Conservation (phyloP, 2,797 vertebrate genomes). For the Cynopterus sphinx region DNA sequence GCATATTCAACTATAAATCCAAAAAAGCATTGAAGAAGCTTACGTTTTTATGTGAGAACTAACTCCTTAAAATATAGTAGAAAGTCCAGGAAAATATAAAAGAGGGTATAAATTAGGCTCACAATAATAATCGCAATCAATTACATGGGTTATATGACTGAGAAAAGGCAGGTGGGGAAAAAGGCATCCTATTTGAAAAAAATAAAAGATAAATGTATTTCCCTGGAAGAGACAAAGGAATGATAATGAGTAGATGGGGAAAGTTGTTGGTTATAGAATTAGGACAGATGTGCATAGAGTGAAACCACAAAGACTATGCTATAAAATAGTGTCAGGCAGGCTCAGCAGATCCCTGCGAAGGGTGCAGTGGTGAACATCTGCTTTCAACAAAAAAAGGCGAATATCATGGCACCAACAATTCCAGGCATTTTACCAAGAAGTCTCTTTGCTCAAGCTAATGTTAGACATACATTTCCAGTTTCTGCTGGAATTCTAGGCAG, state of each 20-base stretch:
- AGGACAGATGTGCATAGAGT: slow-evolving; percentile 20
- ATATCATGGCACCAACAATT: slow-evolving; percentile 49
- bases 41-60: not conserved
- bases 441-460: slow-evolving; percentile 33
- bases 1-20: slow-evolving; percentile 28
- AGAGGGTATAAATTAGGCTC: slow-evolving; percentile 28
- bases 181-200: not conserved
- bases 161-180: slow-evolving; percentile 20
- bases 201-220: not conserved
- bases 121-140: slow-evolving; percentile 9
- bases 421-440: slow-evolving; percentile 67
- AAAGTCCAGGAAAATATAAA: slow-evolving; percentile 6
- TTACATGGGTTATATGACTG: not conserved
- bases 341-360: not conserved
- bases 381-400: slow-evolving; percentile 57
- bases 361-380: slow-evolving; percentile 56
- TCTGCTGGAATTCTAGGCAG: slow-evolving; percentile 47
- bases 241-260: not conserved
- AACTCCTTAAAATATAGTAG: not conserved
- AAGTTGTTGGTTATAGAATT: slow-evolving; percentile 34
- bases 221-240: slow-evolving; percentile 48
- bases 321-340: not conserved
- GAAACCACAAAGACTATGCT: slow-evolving; percentile 46
- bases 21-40: slow-evolving; percentile 18
- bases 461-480: slow-evolving; percentile 38